Percentiles rank a stretch among this genome's conserved stretches.
Evolutionary conservation across 2,888 invertebrate species (phyloP).

Genomic region (Micropterix aruncella): DNA sequence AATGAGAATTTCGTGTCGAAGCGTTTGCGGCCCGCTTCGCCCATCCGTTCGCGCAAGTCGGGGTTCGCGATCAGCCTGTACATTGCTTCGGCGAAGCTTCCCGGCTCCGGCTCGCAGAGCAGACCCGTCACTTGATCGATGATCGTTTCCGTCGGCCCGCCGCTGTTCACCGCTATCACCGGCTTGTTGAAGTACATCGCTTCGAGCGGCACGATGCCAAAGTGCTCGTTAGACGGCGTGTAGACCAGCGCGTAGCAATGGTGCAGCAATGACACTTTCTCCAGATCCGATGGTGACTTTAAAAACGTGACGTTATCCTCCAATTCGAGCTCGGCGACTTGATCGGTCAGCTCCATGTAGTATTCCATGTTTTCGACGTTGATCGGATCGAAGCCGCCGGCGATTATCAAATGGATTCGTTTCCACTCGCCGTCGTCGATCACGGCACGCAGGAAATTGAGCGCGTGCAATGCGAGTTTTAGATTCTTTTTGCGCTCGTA

Average conservation of each 20-base stretch:
- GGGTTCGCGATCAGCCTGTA: constrained; percentile 46
- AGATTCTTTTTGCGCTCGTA: constrained; percentile 96
- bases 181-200: constrained; percentile 92
- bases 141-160: constrained; percentile 92
- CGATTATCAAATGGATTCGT: constrained; percentile 73
- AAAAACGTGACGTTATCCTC: constrained; percentile 67
- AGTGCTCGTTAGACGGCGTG: constrained; percentile 95
- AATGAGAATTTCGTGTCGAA: constrained; percentile 76
- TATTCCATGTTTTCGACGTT: constrained; percentile 80
- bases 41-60: constrained; percentile 49
- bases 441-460: constrained; percentile 48
- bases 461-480: constrained; percentile 67
- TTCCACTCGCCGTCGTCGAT: constrained; percentile 43
- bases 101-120: constrained; percentile 53
- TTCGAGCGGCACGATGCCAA: constrained; percentile 98
- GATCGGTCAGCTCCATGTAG: constrained; percentile 56
- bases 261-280: constrained; percentile 71
- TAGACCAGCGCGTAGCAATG: constrained; percentile 74
- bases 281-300: constrained; percentile 72
- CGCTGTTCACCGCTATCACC: constrained; percentile 89
- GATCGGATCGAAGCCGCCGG: constrained; percentile 90
- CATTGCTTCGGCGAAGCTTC: constrained; percentile 70
- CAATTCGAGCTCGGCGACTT: constrained; percentile 50
- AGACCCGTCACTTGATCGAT: constrained; percentile 67
- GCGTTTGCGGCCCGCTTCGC: constrained; percentile 57